Base-by-base conservation (phyloP, 2,888 invertebrate genomes). In the Anoplius nigerrimus region DNA sequence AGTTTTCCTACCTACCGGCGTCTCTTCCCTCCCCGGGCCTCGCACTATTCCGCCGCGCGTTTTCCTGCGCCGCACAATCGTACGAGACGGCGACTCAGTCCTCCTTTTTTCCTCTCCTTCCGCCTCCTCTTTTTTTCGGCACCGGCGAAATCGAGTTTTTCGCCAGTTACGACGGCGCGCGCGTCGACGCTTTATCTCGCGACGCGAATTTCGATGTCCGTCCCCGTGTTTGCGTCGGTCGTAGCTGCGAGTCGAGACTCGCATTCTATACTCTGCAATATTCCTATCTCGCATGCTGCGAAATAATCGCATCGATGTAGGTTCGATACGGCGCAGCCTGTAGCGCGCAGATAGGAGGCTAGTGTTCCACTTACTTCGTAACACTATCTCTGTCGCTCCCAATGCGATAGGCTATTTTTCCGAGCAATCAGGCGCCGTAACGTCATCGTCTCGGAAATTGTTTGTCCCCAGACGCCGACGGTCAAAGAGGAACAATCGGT, bases 401-500 rank as follows among this genome's bases (percentile, higher is more conserved):
- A n/a, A n/a, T n/a, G n/a, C n/a, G n/a, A n/a, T n/a, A n/a, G n/a
- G n/a, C n/a, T n/a, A n/a, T n/a, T n/a, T n/a, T n/a, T n/a, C n/a
- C n/a, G n/a, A n/a, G n/a, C n/a, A n/a, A n/a, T n/a, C n/a, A n/a
- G n/a, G n/a, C 27, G 6, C 27, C 6, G 27, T 34, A 11, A 3
- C 34, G 34, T 11, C 11, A 6, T 3, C 6, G 6, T 15, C 15
- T 13, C n/a, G 24, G 45, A 42, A 66, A 52, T 52, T 21, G 62
- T 56, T 55, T 56, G 18, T 21, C n/a, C n/a, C 46, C 16, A 51
- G 27, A 24, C 21, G 48, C 13, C 20, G 66, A 5, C 48, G 51
- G 72, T 76, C 76, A 48, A 15, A 59, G 76, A 76, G 76, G 34
- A 13, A 58, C 51, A 55, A 65, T 70, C 63, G n/a, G n/a, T n/a